Evolutionary conservation across 2,113 vertebrate genomes (phyloP).

Genomic region (Silurus glanis): DNA sequence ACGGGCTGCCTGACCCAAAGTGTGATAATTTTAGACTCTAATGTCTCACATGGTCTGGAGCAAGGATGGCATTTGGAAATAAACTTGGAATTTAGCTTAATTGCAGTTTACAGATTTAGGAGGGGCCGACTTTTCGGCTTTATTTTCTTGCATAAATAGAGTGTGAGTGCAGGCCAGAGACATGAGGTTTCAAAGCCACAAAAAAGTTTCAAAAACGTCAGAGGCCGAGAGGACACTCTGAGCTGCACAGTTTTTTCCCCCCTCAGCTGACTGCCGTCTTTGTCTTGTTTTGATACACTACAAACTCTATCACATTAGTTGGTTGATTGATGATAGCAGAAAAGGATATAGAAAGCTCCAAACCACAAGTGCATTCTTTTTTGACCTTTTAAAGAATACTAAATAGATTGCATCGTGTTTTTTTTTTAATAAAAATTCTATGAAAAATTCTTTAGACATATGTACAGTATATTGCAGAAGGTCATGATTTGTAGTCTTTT

Average conservation of each 20-base stretch:
- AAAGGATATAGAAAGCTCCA: neutral
- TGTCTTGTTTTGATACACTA: neutral
- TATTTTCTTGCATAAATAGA: conserved; percentile 80
- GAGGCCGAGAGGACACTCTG: conserved; percentile 67
- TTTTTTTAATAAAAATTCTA: neutral
- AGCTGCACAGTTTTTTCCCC: conserved; percentile 31
- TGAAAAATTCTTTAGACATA: neutral
- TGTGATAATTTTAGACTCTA: conserved; percentile 79
- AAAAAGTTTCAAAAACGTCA: conserved; percentile 73
- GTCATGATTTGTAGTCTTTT: neutral
- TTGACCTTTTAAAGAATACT: neutral
- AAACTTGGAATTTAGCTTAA: conserved; percentile 81
- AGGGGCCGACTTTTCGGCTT: conserved; percentile 77
- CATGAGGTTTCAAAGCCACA: conserved; percentile 77
- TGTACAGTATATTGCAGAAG: neutral
- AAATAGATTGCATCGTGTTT: neutral
- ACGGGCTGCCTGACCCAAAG: conserved; percentile 72
- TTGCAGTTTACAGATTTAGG: conserved; percentile 81
- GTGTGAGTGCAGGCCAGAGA: conserved; percentile 74
- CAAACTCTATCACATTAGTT: neutral
- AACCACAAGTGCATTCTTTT: neutral
- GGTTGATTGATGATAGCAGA: neutral
- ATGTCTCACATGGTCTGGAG: conserved; percentile 79
- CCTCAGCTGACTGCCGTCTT: neutral
- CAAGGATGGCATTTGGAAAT: conserved; percentile 76